Conservation (phyloP, 2,888 invertebrate species). For the Andrena camellia region DNA sequence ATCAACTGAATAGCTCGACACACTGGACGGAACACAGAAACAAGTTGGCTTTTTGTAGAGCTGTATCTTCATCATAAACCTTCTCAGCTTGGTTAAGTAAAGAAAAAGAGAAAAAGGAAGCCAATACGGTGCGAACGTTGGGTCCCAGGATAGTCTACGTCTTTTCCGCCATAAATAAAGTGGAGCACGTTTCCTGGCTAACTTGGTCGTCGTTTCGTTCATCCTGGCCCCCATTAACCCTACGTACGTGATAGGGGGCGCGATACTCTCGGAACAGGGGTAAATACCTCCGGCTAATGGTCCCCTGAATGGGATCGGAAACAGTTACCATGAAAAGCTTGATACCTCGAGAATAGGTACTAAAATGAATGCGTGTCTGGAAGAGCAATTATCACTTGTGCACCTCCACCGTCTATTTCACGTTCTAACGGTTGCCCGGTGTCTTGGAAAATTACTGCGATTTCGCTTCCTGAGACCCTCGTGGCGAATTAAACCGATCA, state of each 20-base stretch:
- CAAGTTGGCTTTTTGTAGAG: constrained; percentile 34
- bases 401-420: not conserved
- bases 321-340: constrained; percentile 47
- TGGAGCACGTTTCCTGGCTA: constrained; percentile 53
- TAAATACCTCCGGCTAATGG: constrained; percentile 61
- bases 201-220: constrained; percentile 54
- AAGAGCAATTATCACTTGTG: constrained; percentile 45
- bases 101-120: constrained; percentile 26
- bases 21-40: not conserved
- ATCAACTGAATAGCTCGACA: constrained; percentile 20
- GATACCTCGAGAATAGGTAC: constrained; percentile 37
- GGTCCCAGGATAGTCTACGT: constrained; percentile 29
- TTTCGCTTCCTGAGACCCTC: not conserved
- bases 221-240: constrained; percentile 60
- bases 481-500: not conserved
- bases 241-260: constrained; percentile 59
- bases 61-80: constrained; percentile 48
- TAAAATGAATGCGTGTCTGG: constrained; percentile 43
- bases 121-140: constrained; percentile 39
- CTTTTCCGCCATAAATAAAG: constrained; percentile 54
- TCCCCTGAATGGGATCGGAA: constrained; percentile 47
- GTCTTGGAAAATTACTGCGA: not conserved
- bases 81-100: not conserved
- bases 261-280: constrained; percentile 43
- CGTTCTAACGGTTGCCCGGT: not conserved